Base-by-base conservation (phyloP, 2,113 vertebrate genomes). In the Suncus etruscus region DNA sequence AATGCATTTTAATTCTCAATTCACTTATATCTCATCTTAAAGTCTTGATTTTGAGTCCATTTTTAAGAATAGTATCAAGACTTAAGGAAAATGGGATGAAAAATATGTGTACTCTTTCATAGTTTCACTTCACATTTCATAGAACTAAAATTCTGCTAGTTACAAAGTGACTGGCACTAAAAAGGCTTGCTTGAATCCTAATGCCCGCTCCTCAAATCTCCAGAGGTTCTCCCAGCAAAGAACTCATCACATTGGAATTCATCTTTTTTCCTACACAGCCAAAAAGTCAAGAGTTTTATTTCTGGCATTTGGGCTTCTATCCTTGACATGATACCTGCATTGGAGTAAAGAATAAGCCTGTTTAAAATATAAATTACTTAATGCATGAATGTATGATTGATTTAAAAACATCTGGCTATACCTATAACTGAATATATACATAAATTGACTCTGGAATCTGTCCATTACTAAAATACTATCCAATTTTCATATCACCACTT, bases 341-440 rank as follows among this genome's bases (percentile, higher is more conserved):
- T 69, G 78, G 10, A 76, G 58, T 31, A 39, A 75, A 22, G 39
- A 51, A 87, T 8, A 48, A 63, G 48, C 61, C 29, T 51, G 69
- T 69, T 63, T 80, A 45, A 47, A 8, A 63, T 87, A 92, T 48
- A 54, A 77, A 88, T 80, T 15, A 85, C 76, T 39, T 66, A 80
- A 84, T 70, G 45, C 32, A 61, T 22, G 4, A 24, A 86, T 20
- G 8, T 32, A n/a, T 48, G 39, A 66, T 8, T n/a, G 58, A 24
- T 50, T 91, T 15, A 22, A n/a, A 68, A 84, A 76, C 68, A 75
- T 68, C 87, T 4, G 39, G 74, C 4, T 81, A 16, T 27, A 70
- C 31, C 27, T 11, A 61, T 31, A 73, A 76, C 12, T 66, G 72
- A 81, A 82, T 20, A 39, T 15, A 31, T 29, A 68, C 24, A 20